Evolutionary conservation across 2,797 vertebrate species (phyloP).

Genomic region (Tangara arthus): DNA sequence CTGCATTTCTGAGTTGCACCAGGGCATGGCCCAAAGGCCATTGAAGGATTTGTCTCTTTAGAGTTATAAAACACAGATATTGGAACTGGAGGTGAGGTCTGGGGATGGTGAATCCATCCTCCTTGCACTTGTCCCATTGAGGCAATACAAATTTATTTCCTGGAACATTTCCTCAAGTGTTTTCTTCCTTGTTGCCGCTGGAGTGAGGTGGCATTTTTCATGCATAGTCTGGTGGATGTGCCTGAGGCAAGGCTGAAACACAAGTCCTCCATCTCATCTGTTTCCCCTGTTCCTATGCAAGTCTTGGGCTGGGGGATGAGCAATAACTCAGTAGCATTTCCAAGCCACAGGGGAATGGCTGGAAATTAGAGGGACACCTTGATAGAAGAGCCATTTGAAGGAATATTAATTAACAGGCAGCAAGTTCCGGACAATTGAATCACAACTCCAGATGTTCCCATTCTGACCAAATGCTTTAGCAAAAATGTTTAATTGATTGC

Average conservation of each 20-base stretch:
- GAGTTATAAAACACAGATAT: not conserved
- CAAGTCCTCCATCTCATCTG: not conserved
- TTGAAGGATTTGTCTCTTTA: not conserved
- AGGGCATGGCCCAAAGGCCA: not conserved
- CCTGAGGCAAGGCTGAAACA: not conserved
- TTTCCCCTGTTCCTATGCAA: not conserved
- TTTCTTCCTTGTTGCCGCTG: not conserved
- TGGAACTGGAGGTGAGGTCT: not conserved
- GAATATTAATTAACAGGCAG: constrained; percentile 71
- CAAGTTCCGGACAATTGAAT: constrained; percentile 76
- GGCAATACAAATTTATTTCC: not conserved
- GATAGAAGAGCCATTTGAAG: constrained; percentile 36
- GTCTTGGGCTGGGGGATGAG: not conserved
- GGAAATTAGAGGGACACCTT: constrained; percentile 56
- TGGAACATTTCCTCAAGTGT: not conserved
- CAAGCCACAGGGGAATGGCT: not conserved
- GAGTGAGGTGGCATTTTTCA: not conserved
- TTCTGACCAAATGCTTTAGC: constrained; percentile 58
- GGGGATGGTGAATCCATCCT: not conserved
- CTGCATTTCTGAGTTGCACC: not conserved
- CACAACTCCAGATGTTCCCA: constrained; percentile 69
- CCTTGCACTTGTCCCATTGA: not conserved
- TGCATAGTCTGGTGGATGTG: not conserved
- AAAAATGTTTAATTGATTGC: constrained; percentile 54
- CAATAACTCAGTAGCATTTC: not conserved